phyloP scores from a whole-genome alignment of 2,797 vertebrate species.

The Vespertilio murinus region DNA sequence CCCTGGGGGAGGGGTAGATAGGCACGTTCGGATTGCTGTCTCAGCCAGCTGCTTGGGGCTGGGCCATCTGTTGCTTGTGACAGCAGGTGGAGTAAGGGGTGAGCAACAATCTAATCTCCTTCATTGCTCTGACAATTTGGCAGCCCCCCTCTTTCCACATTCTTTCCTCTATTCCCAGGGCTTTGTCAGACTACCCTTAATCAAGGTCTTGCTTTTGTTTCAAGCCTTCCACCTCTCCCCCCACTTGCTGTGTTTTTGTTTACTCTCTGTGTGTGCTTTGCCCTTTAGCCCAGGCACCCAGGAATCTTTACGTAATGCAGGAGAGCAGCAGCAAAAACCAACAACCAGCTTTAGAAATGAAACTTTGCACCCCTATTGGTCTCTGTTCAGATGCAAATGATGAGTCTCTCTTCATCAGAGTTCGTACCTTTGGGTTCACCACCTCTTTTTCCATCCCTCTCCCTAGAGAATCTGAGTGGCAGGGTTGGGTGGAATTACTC shows the following conservation, averaged over 20 bases:
- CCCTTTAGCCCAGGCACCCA: constrained; percentile 29
- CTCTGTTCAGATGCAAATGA: constrained; percentile 54
- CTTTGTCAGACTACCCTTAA: not conserved
- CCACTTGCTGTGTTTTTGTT: constrained; percentile 52
- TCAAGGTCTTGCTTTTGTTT: constrained; percentile 31
- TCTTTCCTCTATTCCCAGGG: not conserved
- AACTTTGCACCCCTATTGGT: constrained; percentile 34
- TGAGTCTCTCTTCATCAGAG: not conserved
- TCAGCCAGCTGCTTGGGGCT: constrained; percentile 54
- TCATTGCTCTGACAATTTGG: not conserved
- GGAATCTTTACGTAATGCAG: constrained; percentile 54
- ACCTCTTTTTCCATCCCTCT: not conserved
- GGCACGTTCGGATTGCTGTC: not conserved
- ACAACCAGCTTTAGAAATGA: constrained; percentile 19
- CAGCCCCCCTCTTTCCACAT: not conserved
- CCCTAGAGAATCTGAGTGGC: not conserved
- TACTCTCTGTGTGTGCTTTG: constrained; percentile 44
- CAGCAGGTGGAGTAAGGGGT: not conserved
- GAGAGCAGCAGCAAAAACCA: not conserved
- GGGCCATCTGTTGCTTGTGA: constrained; percentile 51
- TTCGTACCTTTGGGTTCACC: constrained; percentile 25
- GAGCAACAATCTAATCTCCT: not conserved
- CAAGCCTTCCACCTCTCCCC: not conserved
- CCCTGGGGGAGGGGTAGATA: not conserved
- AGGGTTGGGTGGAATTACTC: not conserved